Percentiles rank a stretch among this genome's conserved stretches.
phyloP scores from a whole-genome alignment of 53 echinoderm and acorn worm genomes.

The Antedon mediterranea region DNA sequence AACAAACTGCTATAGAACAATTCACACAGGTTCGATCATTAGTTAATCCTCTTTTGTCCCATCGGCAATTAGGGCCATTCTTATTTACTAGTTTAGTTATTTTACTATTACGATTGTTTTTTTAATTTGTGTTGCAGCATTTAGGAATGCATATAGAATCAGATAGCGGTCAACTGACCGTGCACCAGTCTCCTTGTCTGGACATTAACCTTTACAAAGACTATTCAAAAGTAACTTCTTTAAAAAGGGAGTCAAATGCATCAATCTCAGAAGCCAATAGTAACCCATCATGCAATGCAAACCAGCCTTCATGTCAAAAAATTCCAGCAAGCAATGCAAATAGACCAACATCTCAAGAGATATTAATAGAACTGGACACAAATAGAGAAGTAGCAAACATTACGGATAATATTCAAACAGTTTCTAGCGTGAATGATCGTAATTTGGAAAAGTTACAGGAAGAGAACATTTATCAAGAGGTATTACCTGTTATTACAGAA shows the following conservation, averaged over 20 bases:
- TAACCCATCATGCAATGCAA: background rate
- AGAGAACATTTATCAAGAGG: background rate
- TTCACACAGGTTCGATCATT: too few species aligned
- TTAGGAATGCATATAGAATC: background rate
- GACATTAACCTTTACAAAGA: slow-evolving; percentile 85
- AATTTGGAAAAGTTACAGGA: background rate
- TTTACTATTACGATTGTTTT: background rate
- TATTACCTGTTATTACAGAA: background rate
- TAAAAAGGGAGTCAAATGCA: slow-evolving; percentile 12
- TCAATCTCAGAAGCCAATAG: background rate
- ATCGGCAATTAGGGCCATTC: too few species aligned
- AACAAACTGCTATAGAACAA: too few species aligned
- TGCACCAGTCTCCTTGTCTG: slow-evolving; percentile 38
- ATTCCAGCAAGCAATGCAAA: background rate
- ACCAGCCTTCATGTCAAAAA: background rate
- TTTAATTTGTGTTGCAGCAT: background rate
- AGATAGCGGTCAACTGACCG: background rate
- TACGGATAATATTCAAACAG: background rate
- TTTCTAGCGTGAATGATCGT: background rate
- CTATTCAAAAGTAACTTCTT: slow-evolving; percentile 80
- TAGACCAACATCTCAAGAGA: background rate
- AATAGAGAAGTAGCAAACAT: background rate
- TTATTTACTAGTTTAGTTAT: too few species aligned
- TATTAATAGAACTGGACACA: background rate
- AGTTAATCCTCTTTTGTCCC: too few species aligned